phyloP scores from a whole-genome alignment of 2,113 vertebrate genomes.

The Edolisoma coerulescens region DNA sequence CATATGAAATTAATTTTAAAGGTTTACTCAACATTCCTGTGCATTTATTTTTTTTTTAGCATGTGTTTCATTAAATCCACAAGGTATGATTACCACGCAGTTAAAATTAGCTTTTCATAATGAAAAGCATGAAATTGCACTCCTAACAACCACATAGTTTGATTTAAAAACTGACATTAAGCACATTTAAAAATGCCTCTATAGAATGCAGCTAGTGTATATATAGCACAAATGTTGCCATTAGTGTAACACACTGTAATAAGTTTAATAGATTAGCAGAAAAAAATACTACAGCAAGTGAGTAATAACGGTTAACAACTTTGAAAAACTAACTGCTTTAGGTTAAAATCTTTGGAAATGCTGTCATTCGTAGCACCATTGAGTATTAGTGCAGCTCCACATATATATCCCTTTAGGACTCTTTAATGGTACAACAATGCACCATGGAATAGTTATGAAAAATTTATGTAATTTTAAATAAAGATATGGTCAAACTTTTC shows the following conservation, averaged over 20 bases:
- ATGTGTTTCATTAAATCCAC: not conserved
- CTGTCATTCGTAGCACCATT: not conserved
- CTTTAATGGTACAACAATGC: not conserved
- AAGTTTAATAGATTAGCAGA: not conserved
- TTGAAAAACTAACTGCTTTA: not conserved
- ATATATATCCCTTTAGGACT: not conserved
- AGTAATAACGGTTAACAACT: not conserved
- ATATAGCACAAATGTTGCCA: not conserved
- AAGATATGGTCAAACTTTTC: conserved; percentile 1
- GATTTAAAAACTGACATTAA: not conserved
- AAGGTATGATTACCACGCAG: not conserved
- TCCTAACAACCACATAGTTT: not conserved
- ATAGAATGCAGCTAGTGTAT: not conserved
- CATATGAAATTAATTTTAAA: not conserved
- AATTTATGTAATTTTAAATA: not conserved
- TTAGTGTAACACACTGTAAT: not conserved
- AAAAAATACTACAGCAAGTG: not conserved
- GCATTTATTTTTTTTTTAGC: not conserved
- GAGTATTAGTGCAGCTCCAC: not conserved
- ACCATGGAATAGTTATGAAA: not conserved
- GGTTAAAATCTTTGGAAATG: not conserved
- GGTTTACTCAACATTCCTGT: not conserved
- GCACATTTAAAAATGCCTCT: not conserved
- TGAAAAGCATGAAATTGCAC: not conserved
- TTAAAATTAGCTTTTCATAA: not conserved